Base-by-base conservation (phyloP, 2,888 invertebrate genomes). In the Unio pictorum region DNA sequence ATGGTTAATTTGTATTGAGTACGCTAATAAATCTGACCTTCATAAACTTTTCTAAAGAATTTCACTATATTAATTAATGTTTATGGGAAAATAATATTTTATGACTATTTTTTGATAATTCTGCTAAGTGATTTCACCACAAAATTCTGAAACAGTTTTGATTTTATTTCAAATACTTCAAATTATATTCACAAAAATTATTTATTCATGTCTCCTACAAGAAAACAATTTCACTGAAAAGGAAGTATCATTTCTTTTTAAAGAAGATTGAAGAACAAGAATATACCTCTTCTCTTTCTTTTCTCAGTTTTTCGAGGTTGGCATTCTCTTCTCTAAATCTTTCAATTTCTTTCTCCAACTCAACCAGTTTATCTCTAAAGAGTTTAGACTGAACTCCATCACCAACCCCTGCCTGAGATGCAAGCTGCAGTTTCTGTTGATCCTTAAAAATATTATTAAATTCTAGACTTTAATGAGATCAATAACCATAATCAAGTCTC, bases 291-390 rank as follows among this genome's bases (percentile, higher is more conserved):
- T 90, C 89, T 68, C 88, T 80, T 60, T 89, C 88, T 69, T 81
- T 76, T 55, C 87, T 73, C 34, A 89, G 82, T 67, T 84, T 86
- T 7, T 82, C 83, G 54, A 90, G 75, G 54, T 82, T 80, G 23
- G 81, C 78, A 75, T 90, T 90, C 74, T 90, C 89, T 23, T 75
- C 79, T 54, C 88, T 74, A 66, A 90, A 90, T 63, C 81, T 85
- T 72, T 89, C 88, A 68, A 90, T 90, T 74, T 90, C 89, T 26
- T 72, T 79, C 70, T 90, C 90, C 60, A 90, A 72, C 65, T 90
- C 87, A 6, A 77, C 73, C 30, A 90, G 79, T 72, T 89, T 90
- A 56, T 89, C 89, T 55, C 87, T 69, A n/a, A 90, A 76, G 4
- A 84, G 72, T 64, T 86, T 86, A 30, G 88, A 86, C 81, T 87